These are phyloP conservation scores for Linepithema humile DNA, from an alignment of 1,140 invertebrate genomes.

Conservation along the genomic window DNA sequence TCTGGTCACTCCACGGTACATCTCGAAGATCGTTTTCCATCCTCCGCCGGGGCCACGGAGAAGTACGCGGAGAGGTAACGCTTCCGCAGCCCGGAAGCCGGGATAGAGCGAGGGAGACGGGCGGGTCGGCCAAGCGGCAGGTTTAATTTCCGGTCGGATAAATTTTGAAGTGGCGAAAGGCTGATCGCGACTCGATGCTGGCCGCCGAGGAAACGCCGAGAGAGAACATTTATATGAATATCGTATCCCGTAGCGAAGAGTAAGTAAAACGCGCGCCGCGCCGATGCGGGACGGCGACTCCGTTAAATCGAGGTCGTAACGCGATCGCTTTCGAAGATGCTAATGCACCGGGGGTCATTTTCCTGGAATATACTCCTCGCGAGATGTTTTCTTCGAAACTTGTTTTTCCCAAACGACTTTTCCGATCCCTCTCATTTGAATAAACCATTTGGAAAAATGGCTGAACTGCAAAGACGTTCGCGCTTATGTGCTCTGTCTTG, in stretches of 20 bases:
- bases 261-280: neutral
- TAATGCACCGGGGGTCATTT: neutral
- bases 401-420: neutral
- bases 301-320: neutral
- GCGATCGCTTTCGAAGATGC: neutral
- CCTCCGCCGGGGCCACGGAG: neutral
- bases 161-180: slow-evolving; percentile 58
- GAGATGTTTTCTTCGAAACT: neutral
- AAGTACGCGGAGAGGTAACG: slow-evolving; percentile 22
- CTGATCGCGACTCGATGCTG: slow-evolving; percentile 44
- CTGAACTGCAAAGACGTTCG: neutral
- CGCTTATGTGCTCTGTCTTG: neutral
- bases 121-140: slow-evolving; percentile 59
- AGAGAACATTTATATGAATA: slow-evolving; percentile 37
- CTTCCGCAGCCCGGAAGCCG: slow-evolving; percentile 33
- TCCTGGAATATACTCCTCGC: neutral
- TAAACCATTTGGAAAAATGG: slow-evolving; percentile 26
- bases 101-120: slow-evolving; percentile 53
- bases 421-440: slow-evolving; percentile 1
- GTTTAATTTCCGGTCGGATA: slow-evolving; percentile 76
- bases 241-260: neutral
- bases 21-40: slow-evolving; percentile 50
- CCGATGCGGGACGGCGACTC: neutral
- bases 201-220: neutral
- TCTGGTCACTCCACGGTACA: slow-evolving; percentile 36